phyloP scores from a whole-genome alignment of 2,888 invertebrate genomes.

The Serripes groenlandicus region DNA sequence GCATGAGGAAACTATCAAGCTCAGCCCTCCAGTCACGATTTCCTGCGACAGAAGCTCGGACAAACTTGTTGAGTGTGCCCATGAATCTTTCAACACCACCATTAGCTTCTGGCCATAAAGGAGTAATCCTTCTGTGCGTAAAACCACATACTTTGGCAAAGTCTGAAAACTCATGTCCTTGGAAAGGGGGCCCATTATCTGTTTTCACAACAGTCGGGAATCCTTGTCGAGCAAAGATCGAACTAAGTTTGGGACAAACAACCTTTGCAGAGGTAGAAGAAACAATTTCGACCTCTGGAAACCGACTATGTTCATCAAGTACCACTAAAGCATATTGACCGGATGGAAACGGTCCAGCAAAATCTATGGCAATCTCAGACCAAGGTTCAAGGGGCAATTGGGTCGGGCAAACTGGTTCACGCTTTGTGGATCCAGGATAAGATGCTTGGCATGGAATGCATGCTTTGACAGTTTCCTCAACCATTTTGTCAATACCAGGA shows the following conservation, averaged over 20 bases:
- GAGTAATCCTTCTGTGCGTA: too few relatives aligned
- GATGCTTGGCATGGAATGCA: slow-evolving; percentile 55
- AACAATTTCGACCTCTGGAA: neutral
- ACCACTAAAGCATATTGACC: neutral
- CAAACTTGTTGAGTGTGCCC: too few relatives aligned
- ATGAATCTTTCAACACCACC: too few relatives aligned
- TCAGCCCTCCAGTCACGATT: too few relatives aligned
- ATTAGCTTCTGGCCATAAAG: too few relatives aligned
- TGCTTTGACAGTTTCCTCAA: slow-evolving; percentile 46
- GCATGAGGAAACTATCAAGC: too few relatives aligned
- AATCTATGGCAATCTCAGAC: slow-evolving; percentile 53
- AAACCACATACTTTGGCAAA: too few relatives aligned
- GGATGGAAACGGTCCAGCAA: neutral
- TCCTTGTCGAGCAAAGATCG: slow-evolving; percentile 60
- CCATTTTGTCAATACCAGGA: slow-evolving; percentile 50
- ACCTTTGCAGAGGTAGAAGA: too few relatives aligned
- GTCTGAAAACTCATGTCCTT: slow-evolving; percentile 37
- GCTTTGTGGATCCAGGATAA: slow-evolving; percentile 5
- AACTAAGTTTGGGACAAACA: too few relatives aligned
- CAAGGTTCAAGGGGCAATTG: slow-evolving; percentile 58
- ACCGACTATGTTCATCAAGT: neutral
- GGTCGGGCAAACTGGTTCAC: slow-evolving; percentile 51
- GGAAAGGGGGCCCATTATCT: slow-evolving; percentile 65
- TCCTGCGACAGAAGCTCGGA: too few relatives aligned
- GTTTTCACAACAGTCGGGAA: slow-evolving; percentile 49